A percentile compares a stretch with the other conserved stretches of the same genome.
Evolutionary conservation across 2,888 invertebrate species (phyloP).

Genomic region (Drosophila quinaria): DNA sequence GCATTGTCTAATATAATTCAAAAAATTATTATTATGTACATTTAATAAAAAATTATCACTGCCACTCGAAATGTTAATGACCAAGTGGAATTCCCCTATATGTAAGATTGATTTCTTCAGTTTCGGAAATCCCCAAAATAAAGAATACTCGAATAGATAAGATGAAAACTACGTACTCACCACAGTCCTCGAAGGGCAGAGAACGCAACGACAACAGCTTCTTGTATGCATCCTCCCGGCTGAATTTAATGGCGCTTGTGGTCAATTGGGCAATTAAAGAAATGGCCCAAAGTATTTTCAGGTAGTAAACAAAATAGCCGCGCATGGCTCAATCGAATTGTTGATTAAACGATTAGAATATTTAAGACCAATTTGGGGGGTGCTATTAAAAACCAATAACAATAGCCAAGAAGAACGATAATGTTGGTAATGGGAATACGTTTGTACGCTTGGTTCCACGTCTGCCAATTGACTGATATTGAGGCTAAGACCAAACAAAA

Average conservation of each 20-base stretch:
- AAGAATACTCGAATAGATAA: slow-evolving; percentile 6
- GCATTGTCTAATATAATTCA: too few relatives aligned
- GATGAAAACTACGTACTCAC: slow-evolving; percentile 59
- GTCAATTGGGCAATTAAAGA: slow-evolving; percentile 37
- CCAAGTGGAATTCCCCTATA: background rate
- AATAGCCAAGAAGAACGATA: slow-evolving; percentile 52
- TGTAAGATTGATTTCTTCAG: slow-evolving; percentile 2
- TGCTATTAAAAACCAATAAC: slow-evolving; percentile 12
- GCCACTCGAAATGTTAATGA: background rate
- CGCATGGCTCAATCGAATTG: slow-evolving; percentile 61
- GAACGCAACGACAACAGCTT: slow-evolving; percentile 57
- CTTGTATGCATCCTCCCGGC: slow-evolving; percentile 43
- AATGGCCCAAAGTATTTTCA: slow-evolving; percentile 64
- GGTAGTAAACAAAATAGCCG: slow-evolving; percentile 58
- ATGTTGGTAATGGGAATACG: slow-evolving; percentile 42
- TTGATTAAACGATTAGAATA: slow-evolving; percentile 55
- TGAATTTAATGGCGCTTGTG: slow-evolving; percentile 23
- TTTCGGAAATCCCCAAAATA: background rate
- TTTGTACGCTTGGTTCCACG: slow-evolving; percentile 58
- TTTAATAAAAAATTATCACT: background rate
- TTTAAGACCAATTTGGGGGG: too few relatives aligned
- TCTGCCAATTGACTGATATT: slow-evolving; percentile 57
- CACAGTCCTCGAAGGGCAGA: slow-evolving; percentile 82
- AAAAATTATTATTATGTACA: background rate
- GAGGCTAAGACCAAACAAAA: slow-evolving; percentile 6